Evolutionary conservation across 2,888 invertebrate genomes (phyloP), one percentile per base, ranked within the genome.

Genomic region (Nephrotoma appendiculata): DNA sequence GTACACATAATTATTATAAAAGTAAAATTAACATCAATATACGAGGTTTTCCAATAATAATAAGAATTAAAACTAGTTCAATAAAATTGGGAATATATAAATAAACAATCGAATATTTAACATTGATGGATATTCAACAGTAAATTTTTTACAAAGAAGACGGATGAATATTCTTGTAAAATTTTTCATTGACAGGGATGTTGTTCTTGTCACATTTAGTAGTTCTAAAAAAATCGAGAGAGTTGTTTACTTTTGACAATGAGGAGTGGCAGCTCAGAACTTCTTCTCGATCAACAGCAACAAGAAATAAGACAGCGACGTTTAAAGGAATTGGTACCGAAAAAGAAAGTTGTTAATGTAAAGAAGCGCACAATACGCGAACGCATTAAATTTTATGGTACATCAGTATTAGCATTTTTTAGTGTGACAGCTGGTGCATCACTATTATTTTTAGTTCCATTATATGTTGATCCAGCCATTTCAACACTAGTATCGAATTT

Each of bases 401-500:
- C 95, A 88, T 94, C 95, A 89, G 93, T 95, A 89, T 92, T 95
- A 89, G 95, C 94, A 88, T 93, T 95, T 90, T 93, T 95, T 89
- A 94, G 95, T 89, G 94, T 95, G 91, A 94, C 94, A 88, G 95
- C 95, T 88, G 95, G 95, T 88, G 95, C 95, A 88, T 95, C 95
- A 48, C 92, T 95, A 87, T 92, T 95, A 88, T 95, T 95, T 92
- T 92, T 95, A 89, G 95, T 95, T 88, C 95, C 95, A 88, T 92
- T 95, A 42, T 95, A 95, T 91, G 95, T 95, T 88, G 97, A 97
- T 91, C 97, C 97, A 88, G 97, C 97, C 87, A 95, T 97, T 90
- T 96, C 97, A 88, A 97, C 97, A 83, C 94, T 97, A 88, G 93
- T 97, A 89, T 96, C 97, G 71, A 96, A 97, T 90, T 97, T 96